phyloP scores from a whole-genome alignment of 2,888 invertebrate genomes.

The Catonia carolina region DNA sequence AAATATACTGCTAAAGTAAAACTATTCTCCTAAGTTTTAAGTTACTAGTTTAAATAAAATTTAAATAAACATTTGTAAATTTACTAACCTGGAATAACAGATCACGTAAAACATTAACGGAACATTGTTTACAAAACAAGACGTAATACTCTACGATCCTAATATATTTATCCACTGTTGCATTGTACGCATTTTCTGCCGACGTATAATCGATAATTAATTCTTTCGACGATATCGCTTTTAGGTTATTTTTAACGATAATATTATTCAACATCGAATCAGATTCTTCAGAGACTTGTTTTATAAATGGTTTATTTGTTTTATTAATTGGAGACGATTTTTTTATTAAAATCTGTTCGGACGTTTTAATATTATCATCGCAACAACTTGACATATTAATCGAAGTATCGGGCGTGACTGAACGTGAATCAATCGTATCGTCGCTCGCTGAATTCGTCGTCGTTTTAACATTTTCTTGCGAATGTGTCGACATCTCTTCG shows the following conservation, averaged over 20 bases:
- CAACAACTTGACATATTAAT: slow-evolving; percentile 19
- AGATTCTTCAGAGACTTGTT: neutral
- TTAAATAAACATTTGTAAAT: too few relatives aligned
- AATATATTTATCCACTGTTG: neutral
- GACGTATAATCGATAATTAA: neutral
- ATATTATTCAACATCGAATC: too few relatives aligned
- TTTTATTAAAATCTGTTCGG: neutral
- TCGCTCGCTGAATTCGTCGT: slow-evolving; percentile 6
- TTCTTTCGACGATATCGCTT: too few relatives aligned
- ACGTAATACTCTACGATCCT: neutral
- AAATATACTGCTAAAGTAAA: too few relatives aligned
- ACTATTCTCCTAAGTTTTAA: too few relatives aligned
- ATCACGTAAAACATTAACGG: slow-evolving; percentile 22
- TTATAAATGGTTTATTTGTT: neutral
- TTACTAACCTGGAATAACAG: slow-evolving; percentile 11
- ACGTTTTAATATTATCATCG: slow-evolving; percentile 20
- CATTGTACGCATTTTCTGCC: slow-evolving; percentile 1
- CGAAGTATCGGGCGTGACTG: slow-evolving; percentile 22
- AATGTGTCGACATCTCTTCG: slow-evolving; percentile 40
- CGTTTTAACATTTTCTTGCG: slow-evolving; percentile 18
- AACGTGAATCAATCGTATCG: slow-evolving; percentile 22
- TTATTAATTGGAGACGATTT: neutral
- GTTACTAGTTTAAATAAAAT: too few relatives aligned
- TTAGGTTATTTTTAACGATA: too few relatives aligned
- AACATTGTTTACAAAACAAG: slow-evolving; percentile 2